Evolutionary conservation across 2,113 vertebrate species (phyloP).

Genomic region (Hiodon alosoides): DNA sequence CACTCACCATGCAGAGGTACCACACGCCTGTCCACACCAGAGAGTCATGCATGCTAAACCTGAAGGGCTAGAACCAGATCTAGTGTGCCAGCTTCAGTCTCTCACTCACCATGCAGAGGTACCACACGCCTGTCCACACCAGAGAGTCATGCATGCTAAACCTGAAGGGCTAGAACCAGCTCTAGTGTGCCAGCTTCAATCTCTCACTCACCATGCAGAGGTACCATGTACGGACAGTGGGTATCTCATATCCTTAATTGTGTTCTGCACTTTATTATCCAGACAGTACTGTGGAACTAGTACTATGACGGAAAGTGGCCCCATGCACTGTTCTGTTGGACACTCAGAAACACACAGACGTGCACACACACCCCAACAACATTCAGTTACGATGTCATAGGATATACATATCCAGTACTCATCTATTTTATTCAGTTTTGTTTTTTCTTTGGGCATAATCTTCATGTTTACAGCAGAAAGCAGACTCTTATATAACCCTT

Average conservation of each 20-base stretch:
- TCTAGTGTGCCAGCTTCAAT: slow-evolving; percentile 88
- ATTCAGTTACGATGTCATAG: no score
- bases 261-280: no score
- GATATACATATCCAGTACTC: no score
- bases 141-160: slow-evolving; percentile 33
- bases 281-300: no score
- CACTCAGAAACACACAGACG: slow-evolving; percentile 1
- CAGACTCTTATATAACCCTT: no score
- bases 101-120: slow-evolving; percentile 90
- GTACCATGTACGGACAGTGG: slow-evolving; percentile 46
- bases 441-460: no score
- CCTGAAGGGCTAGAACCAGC: slow-evolving; percentile 95
- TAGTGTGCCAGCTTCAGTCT: slow-evolving; percentile 89
- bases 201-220: slow-evolving; percentile 87
- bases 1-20: slow-evolving; percentile 90
- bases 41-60: slow-evolving; percentile 78
- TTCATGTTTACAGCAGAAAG: no score
- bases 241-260: not conserved
- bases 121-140: slow-evolving; percentile 26
- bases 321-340: not conserved
- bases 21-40: not conserved
- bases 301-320: no score
- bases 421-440: no score
- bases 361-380: not conserved
- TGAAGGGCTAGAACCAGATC: slow-evolving; percentile 98